These are phyloP conservation scores for Corythaeola cristata DNA, from an alignment of 2,113 vertebrate genomes.

Conservation along the genomic window DNA sequence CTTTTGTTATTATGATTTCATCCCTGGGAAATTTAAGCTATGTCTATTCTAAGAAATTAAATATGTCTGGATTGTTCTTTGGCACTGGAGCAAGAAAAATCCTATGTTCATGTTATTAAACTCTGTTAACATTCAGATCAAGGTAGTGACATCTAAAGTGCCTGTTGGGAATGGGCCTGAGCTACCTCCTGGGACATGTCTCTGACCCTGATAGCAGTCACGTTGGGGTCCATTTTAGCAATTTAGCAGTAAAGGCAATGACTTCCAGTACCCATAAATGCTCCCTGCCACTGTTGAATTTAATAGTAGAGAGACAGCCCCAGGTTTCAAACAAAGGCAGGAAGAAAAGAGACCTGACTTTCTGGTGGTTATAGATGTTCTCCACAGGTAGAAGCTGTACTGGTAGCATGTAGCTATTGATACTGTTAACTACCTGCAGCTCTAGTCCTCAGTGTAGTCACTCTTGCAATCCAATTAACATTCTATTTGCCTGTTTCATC, in stretches of 20 bases:
- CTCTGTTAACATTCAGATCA: not conserved
- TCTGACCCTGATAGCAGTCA: fast-evolving
- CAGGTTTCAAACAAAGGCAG: not conserved
- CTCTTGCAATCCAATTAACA: not conserved
- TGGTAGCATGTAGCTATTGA: not conserved
- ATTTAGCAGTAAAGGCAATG: not conserved
- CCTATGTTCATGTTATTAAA: not conserved
- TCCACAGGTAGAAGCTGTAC: not conserved
- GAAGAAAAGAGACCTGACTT: not conserved
- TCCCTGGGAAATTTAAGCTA: not conserved
- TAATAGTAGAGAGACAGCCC: not conserved
- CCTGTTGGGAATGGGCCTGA: not conserved
- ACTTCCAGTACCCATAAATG: not conserved
- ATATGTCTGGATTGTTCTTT: not conserved
- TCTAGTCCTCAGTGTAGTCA: not conserved
- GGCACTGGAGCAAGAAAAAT: not conserved
- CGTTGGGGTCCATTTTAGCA: not conserved
- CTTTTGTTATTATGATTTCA: not conserved
- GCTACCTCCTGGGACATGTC: fast-evolving
- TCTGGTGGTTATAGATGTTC: not conserved
- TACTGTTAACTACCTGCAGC: not conserved
- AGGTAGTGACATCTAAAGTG: not conserved
- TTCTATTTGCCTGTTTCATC: not conserved
- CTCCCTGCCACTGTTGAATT: not conserved
- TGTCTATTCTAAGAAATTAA: not conserved